Evolutionary conservation across 2,797 vertebrate genomes (phyloP).

Genomic region (Karalla daura): DNA sequence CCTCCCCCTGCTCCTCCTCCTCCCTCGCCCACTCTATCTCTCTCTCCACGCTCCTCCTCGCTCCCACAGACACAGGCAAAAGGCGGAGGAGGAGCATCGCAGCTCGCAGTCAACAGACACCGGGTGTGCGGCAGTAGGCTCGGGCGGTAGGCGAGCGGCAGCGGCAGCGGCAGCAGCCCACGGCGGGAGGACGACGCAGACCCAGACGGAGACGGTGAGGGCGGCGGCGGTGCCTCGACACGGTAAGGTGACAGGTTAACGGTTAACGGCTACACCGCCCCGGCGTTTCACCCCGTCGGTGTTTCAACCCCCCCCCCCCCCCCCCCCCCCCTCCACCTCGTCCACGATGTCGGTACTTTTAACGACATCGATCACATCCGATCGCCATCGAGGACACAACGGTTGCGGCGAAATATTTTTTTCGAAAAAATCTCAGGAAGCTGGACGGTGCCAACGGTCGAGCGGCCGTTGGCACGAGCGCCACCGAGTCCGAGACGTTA

Average conservation of each 20-base stretch:
- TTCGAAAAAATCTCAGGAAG: too few relatives aligned
- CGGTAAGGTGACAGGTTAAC: constrained; percentile 72
- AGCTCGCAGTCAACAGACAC: constrained; percentile 59
- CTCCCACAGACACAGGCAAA: constrained; percentile 64
- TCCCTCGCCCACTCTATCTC: background rate
- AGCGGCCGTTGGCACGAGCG: constrained; percentile 16
- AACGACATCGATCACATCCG: background rate
- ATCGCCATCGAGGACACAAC: too few relatives aligned
- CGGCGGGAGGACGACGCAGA: constrained; percentile 42
- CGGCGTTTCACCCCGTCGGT: background rate
- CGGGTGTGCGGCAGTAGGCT: constrained; percentile 28
- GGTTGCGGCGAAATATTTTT: too few relatives aligned
- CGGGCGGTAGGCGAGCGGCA: constrained; percentile 35
- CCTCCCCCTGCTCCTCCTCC: background rate
- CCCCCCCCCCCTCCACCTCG: too few relatives aligned
- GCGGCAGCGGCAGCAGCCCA: constrained; percentile 47
- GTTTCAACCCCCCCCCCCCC: background rate
- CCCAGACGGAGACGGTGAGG: too few relatives aligned
- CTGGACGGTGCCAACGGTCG: background rate
- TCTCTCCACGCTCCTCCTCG: constrained; percentile 16
- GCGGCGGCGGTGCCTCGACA: too few relatives aligned
- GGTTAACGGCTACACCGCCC: constrained; percentile 19
- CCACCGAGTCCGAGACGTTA: background rate
- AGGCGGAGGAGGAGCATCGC: constrained; percentile 71
- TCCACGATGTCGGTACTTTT: too few relatives aligned